Evolutionary conservation across 2,797 vertebrate species (phyloP).

Genomic region (Girardinus metallicus): DNA sequence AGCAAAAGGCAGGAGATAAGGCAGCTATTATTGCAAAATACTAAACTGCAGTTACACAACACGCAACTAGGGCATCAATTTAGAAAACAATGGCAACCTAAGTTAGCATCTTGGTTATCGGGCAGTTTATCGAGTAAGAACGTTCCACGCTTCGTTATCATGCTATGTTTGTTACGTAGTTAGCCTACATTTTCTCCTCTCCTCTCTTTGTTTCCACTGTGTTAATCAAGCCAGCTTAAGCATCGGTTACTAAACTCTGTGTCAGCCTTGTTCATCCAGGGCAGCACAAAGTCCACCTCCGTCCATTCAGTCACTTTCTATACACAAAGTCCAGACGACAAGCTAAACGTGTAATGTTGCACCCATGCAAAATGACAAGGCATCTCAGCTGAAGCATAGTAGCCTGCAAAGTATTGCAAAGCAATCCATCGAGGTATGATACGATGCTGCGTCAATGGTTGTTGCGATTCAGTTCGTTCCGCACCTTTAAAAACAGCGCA

Average conservation of each 20-base stretch:
- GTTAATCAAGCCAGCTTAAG: background rate
- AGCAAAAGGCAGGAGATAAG: background rate
- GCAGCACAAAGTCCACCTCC: background rate
- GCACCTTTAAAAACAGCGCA: background rate
- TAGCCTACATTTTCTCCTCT: background rate
- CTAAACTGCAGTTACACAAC: background rate
- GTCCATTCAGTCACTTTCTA: background rate
- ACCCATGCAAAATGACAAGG: background rate
- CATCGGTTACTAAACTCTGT: background rate
- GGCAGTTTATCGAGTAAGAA: background rate
- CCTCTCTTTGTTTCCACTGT: background rate
- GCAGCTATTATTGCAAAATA: background rate
- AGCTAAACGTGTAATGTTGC: background rate
- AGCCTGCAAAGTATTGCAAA: background rate
- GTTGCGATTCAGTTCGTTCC: background rate
- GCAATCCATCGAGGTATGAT: background rate
- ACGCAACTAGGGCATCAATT: background rate
- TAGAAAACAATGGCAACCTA: background rate
- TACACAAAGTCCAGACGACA: background rate
- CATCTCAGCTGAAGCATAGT: background rate
- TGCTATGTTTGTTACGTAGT: background rate
- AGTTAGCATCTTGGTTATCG: background rate
- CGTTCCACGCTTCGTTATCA: background rate
- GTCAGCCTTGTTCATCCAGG: background rate
- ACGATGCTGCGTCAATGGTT: background rate